Base-by-base conservation (phyloP, 2,113 vertebrate species). In the Lampris megalopsis region DNA sequence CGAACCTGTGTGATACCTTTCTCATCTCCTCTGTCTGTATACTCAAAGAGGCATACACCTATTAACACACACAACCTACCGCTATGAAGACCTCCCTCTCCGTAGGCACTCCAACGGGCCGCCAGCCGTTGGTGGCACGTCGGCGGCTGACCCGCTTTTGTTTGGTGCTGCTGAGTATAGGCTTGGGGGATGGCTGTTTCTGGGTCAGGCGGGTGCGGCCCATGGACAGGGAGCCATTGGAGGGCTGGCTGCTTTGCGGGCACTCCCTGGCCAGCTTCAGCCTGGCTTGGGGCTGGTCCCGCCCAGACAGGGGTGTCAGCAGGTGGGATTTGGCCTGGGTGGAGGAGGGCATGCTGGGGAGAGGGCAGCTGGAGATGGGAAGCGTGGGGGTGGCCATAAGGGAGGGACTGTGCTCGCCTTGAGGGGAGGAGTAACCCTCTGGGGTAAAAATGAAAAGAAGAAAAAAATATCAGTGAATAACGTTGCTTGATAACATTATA, bases 111-210 rank as follows among this genome's bases (percentile, higher is more conserved):
- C 98, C 98, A 0, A 98, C 94, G 0, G 97, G 95, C 5, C 96
- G 92, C 98, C 98, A 99, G 73, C 98, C 98, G 0, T 99, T 99
- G 8, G 98, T 99, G n/a, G 97, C 95, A 0, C 96, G 94, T 9
- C 96, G 92, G 7, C 93, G 93, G 90, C 91, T 93, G 70, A 95
- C 94, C 7, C 94, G 95, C 3, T 93, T 96, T 75, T 97, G 96
- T 79, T 96, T 97, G 83, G 79, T 60, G 78, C 69, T 37, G 52
- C 95, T 91, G 42, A 86, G 68, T 73, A 95, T 94, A 0, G 94
- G 94, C 0, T 83, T 75, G 0, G 92, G 56, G 2, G 90, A 73
- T 82, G 95, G 91, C 91, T 95, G 91, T 48, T 91, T 96, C 88
- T 1, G 92, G 75, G 92, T 63, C 87, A 96, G 87, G 90, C 92